A percentile compares a stretch with the other conserved stretches of the same genome.
Evolutionary conservation across 1,140 invertebrate species (phyloP).

Genomic region (Ditylenchus dipsaci): DNA sequence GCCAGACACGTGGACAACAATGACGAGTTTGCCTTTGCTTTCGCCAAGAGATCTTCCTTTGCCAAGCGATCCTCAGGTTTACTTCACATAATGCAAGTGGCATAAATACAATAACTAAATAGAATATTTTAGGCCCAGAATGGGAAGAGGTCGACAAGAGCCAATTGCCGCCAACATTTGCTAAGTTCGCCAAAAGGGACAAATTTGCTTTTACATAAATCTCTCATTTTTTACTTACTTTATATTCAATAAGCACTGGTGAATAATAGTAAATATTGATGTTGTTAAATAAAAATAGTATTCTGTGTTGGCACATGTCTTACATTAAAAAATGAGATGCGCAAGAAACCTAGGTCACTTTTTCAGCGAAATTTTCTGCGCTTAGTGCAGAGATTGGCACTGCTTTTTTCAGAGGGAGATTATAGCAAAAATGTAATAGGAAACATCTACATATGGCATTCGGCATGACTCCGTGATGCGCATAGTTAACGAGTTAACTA

Average conservation of each 20-base stretch:
- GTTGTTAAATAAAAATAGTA: no score
- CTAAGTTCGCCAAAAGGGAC: neutral
- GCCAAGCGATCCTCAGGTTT: neutral
- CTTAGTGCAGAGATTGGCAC: no score
- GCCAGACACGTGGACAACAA: constrained; percentile 1
- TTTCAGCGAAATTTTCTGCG: no score
- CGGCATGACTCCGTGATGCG: no score
- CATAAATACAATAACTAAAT: neutral
- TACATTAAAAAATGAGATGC: no score
- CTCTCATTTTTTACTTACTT: neutral
- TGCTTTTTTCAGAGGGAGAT: no score
- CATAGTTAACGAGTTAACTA: no score
- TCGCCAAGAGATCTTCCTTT: constrained; percentile 15
- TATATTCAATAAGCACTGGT: neutral
- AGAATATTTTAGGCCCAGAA: neutral
- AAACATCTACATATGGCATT: no score
- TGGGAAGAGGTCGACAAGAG: neutral
- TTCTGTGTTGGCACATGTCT: no score
- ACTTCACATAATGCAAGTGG: neutral
- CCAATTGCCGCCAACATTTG: neutral
- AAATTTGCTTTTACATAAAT: constrained; percentile 1
- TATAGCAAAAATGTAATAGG: no score
- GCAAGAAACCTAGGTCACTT: no score
- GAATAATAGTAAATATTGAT: neutral
- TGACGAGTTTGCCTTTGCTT: constrained; percentile 24